Percentiles rank a stretch among this genome's conserved stretches.
phyloP scores from a whole-genome alignment of 2,888 invertebrate species.

The Epistrophe grossulariae region DNA sequence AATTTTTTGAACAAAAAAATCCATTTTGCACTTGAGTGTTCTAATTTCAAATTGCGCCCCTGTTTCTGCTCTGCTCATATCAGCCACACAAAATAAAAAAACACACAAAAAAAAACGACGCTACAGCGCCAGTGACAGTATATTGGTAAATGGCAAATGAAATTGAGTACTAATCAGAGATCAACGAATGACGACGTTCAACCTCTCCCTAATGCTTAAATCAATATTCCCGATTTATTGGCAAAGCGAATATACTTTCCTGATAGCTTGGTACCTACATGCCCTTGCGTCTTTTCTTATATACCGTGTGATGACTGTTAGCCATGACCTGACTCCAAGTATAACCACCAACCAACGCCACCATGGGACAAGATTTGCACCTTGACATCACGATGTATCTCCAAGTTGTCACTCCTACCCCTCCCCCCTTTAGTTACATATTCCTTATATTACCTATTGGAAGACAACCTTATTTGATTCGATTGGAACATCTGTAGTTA shows the following conservation, averaged over 20 bases:
- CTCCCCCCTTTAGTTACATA: background rate
- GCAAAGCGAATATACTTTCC: constrained; percentile 62
- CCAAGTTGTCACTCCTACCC: background rate
- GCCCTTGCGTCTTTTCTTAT: constrained; percentile 12
- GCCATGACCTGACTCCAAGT: constrained; percentile 28
- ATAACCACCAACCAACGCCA: constrained; percentile 38
- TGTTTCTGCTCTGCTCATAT: background rate
- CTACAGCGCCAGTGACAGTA: constrained; percentile 6
- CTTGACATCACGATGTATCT: constrained; percentile 64
- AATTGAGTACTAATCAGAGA: constrained; percentile 75
- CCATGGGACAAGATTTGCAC: constrained; percentile 65
- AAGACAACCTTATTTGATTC: constrained; percentile 41
- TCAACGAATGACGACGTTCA: constrained; percentile 54
- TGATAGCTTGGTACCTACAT: background rate
- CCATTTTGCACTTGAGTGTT: too few species aligned
- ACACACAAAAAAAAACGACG: background rate
- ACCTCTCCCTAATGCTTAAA: constrained; percentile 66
- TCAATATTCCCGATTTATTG: constrained; percentile 75
- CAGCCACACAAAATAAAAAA: background rate
- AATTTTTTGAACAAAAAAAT: too few species aligned
- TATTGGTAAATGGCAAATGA: constrained; percentile 60
- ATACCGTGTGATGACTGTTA: background rate
- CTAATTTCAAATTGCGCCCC: background rate
- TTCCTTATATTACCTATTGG: constrained; percentile 5
- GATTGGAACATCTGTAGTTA: constrained; percentile 55